These are phyloP conservation scores for Lymantria dispar DNA, from an alignment of 2,888 invertebrate species.

Conservation along the genomic window DNA sequence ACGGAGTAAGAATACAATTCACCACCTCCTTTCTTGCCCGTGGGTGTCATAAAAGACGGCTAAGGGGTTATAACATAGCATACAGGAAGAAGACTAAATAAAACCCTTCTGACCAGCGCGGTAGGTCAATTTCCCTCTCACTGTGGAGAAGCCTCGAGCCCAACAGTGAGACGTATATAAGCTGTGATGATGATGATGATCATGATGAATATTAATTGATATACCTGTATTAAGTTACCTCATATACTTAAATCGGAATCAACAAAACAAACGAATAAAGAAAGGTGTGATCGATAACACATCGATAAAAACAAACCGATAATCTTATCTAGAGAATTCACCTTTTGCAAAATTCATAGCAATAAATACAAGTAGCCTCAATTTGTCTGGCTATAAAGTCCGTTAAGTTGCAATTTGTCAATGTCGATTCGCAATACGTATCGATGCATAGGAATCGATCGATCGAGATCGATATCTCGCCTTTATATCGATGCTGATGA, in stretches of 20 bases:
- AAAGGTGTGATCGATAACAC: constrained; percentile 37
- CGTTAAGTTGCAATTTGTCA: constrained; percentile 71
- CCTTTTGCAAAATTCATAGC: constrained; percentile 37
- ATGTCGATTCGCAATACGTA: constrained; percentile 64
- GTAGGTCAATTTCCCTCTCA: no score
- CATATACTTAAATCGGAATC: not conserved
- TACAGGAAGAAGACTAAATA: no score
- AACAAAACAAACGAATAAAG: constrained; percentile 8
- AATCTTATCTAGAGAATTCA: constrained; percentile 45
- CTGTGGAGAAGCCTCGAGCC: no score
- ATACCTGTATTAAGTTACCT: no score
- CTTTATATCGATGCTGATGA: constrained; percentile 64
- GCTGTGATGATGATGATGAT: no score
- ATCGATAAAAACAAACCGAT: constrained; percentile 44
- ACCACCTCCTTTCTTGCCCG: no score
- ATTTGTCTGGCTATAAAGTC: constrained; percentile 71
- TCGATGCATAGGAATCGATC: constrained; percentile 64
- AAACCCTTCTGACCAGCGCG: no score
- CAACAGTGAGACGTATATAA: no score
- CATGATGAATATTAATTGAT: no score
- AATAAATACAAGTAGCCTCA: constrained; percentile 68
- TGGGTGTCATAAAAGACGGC: no score
- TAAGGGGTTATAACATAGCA: no score
- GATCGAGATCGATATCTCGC: constrained; percentile 70
- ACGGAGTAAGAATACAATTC: no score